phyloP scores from a whole-genome alignment of 2,797 vertebrate species.

The Pangasius djambal region DNA sequence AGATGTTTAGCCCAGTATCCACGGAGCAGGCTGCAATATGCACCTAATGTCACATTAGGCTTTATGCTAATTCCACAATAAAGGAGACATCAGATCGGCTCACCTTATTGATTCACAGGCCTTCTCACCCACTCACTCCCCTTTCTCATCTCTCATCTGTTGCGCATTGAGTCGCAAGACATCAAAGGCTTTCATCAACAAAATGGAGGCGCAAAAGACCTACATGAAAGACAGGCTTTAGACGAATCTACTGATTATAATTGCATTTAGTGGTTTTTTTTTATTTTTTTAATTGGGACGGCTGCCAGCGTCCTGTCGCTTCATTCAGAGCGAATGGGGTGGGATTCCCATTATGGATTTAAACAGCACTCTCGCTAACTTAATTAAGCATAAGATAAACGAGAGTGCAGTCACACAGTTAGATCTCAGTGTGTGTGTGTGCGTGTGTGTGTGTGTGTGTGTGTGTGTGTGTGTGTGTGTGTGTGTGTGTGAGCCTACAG shows the following conservation, averaged over 20 bases:
- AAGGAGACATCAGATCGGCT: conserved; percentile 19
- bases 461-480: not conserved
- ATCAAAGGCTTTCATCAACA: conserved; percentile 61
- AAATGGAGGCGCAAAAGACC: conserved; percentile 56
- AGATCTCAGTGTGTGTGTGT: conserved; percentile 42
- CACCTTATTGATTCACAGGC: conserved; percentile 44
- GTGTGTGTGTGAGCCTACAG: not conserved
- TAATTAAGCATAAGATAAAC: conserved; percentile 61
- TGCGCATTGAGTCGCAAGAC: conserved; percentile 48
- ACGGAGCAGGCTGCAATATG: not conserved
- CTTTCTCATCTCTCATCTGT: conserved; percentile 37
- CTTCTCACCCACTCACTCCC: not conserved
- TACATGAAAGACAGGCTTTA: conserved; percentile 55
- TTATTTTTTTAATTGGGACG: conserved; percentile 60
- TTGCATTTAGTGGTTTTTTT: conserved; percentile 62
- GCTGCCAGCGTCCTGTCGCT: conserved; percentile 54
- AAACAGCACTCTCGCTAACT: conserved; percentile 49
- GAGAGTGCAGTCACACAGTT: conserved; percentile 42
- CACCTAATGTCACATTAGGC: not conserved
- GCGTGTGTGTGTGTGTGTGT: not conserved
- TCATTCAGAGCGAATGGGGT: conserved; percentile 18
- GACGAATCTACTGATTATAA: conserved; percentile 62
- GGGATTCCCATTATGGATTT: conserved; percentile 50
- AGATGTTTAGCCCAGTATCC: not conserved
- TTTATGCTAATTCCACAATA: conserved; percentile 18